These are phyloP conservation scores for Palythoa heliodiscus DNA, from an alignment of 92 coral and sea anemone genomes.

Conservation along the genomic window DNA sequence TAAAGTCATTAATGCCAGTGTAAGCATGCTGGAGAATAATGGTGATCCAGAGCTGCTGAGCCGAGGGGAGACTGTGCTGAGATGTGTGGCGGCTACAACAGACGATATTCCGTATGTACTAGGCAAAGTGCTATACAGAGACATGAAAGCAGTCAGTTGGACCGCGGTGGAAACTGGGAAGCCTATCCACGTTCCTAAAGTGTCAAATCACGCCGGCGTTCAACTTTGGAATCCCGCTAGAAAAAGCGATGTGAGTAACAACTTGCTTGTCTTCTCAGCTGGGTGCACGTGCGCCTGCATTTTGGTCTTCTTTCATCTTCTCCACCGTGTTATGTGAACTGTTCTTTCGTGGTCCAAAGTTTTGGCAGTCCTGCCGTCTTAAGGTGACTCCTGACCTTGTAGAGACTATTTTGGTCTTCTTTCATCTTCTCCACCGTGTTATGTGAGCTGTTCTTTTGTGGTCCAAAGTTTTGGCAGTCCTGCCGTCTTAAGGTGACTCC, in stretches of 20 bases:
- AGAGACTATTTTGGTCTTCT: too few species aligned
- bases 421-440: too few species aligned
- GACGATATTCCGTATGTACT: slow-evolving; percentile 88
- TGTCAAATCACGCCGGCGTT: slow-evolving; percentile 85
- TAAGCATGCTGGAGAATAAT: slow-evolving; percentile 88
- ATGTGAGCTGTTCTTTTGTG: too few species aligned
- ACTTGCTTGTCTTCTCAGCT: too few species aligned
- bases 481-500: too few species aligned
- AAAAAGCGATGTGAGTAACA: slow-evolving; percentile 66
- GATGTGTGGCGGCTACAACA: slow-evolving; percentile 85
- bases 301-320: too few species aligned
- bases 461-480: too few species aligned
- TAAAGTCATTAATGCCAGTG: slow-evolving; percentile 75
- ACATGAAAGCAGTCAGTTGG: slow-evolving; percentile 89
- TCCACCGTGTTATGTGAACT: too few species aligned
- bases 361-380: too few species aligned
- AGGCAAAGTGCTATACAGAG: slow-evolving; percentile 82
- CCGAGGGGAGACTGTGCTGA: slow-evolving; percentile 89
- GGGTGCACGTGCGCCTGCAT: too few species aligned
- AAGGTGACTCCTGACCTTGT: too few species aligned
- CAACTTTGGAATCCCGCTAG: slow-evolving; percentile 83
- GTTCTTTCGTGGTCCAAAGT: too few species aligned
- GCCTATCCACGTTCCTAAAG: slow-evolving; percentile 91
- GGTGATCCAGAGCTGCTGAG: slow-evolving; percentile 64
- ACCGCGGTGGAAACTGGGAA: slow-evolving; percentile 94